A percentile compares a stretch with the other conserved stretches of the same genome.
These are phyloP conservation scores for Hyla sarda DNA, from an alignment of 2,113 vertebrate genomes.

Conservation along the genomic window DNA sequence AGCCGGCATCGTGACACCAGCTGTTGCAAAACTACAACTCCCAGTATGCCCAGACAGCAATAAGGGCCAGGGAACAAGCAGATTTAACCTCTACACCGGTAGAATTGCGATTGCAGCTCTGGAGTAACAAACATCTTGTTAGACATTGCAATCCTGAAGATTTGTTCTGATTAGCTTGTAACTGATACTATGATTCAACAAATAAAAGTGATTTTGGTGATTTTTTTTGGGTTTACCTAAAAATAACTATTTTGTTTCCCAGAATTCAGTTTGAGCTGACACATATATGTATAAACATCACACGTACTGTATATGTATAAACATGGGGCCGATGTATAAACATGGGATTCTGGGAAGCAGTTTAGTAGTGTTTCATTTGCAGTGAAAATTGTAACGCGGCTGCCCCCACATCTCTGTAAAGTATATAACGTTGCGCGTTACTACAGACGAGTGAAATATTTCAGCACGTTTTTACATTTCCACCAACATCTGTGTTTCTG, in stretches of 20 bases:
- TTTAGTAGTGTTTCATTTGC: background rate
- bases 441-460: constrained; percentile 2
- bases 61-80: too few species aligned
- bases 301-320: too few species aligned
- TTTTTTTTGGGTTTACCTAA: too few species aligned
- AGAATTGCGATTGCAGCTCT: background rate
- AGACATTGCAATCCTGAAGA: too few species aligned
- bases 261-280: background rate
- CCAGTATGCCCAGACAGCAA: too few species aligned
- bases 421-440: background rate
- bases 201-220: too few species aligned
- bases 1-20: too few species aligned
- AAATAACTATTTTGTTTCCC: too few species aligned
- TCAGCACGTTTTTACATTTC: background rate
- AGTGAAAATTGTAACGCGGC: background rate
- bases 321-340: background rate
- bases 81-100: background rate
- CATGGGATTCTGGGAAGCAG: background rate
- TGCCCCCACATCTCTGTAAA: background rate
- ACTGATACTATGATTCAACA: background rate
- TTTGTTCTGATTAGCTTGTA: background rate
- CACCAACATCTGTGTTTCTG: background rate
- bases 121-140: too few species aligned
- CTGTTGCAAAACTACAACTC: too few species aligned
- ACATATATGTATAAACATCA: too few species aligned